Evolutionary conservation across 2,113 vertebrate genomes (phyloP).

Genomic region (Strix uralensis): DNA sequence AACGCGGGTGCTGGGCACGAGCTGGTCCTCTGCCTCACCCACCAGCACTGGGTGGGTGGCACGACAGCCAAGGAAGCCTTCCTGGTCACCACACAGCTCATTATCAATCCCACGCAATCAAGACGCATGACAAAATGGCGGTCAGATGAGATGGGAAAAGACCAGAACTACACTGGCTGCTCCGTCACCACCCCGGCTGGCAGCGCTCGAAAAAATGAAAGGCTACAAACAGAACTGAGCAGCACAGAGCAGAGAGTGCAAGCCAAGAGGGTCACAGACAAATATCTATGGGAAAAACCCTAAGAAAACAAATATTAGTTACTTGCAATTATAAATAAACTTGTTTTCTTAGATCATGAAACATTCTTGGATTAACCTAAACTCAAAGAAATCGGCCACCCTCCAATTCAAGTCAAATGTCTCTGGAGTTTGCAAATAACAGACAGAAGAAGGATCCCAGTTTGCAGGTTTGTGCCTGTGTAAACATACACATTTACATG

Average conservation of each 20-base stretch:
- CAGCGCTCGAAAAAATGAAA: accelerated
- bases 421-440: background rate
- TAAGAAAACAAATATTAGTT: background rate
- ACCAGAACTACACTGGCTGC: background rate
- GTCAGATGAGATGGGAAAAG: background rate
- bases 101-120: background rate
- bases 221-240: background rate
- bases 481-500: accelerated
- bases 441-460: background rate
- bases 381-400: background rate
- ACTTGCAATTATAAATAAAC: background rate
- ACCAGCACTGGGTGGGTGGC: background rate
- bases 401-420: background rate
- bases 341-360: background rate
- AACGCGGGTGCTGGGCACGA: accelerated
- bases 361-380: background rate
- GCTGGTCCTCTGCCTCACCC: background rate
- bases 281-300: background rate
- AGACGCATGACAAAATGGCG: background rate
- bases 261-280: accelerated
- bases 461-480: background rate
- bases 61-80: background rate
- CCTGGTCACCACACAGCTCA: background rate
- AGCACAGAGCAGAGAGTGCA: background rate
- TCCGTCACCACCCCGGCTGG: accelerated